Evolutionary conservation across 2,797 vertebrate species (phyloP), one percentile per base, ranked within the genome.

Genomic region (Coendou prehensilis): DNA sequence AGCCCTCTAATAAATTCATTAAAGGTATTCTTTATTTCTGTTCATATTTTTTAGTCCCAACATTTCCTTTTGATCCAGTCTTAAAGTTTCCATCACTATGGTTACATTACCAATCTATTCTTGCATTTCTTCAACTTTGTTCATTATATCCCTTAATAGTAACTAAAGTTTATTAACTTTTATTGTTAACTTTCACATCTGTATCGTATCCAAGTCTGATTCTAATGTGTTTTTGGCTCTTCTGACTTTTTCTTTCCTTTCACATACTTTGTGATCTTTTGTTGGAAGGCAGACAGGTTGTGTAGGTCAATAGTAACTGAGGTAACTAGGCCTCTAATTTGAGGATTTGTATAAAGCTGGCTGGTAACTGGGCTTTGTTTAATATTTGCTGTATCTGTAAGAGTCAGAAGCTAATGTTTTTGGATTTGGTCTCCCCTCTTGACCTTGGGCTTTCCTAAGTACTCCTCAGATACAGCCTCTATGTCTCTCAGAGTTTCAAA

Each of bases 271-370:
- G n/a, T 45, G 47, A 73, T 71, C 45, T 94, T 83, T 54, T 69
- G 13, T 78, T 56, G n/a, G 67, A 22, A 41, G 41, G 23, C 18
- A 22, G 23, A 75, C 73, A 47, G 45, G 41, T 45, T 80, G 14
- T 47, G n/a, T 50, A 76, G 6, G 57, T 41, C 45, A 91, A 75
- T 5, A 86, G 61, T 56, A 86, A 71, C 45, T 41, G 23, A 84
- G 54, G 57, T 64, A 52, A 87, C 45, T 54, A 47, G 9, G 6
- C 3, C 14, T 89, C 30, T 76, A 61, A 30, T 26, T 33, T 78
- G 67, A 93, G 45, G 80, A 91, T 97, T 30, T 87, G 45, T 64
- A 18, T 57, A 88, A 82, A 87, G 52, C 11, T 87, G n/a, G 20
- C 18, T 87, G 87, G 13, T n/a, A 86, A 64, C 18, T 41, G 5